Conservation (phyloP, 1,140 invertebrate genomes). For the Pararge aegeria region DNA sequence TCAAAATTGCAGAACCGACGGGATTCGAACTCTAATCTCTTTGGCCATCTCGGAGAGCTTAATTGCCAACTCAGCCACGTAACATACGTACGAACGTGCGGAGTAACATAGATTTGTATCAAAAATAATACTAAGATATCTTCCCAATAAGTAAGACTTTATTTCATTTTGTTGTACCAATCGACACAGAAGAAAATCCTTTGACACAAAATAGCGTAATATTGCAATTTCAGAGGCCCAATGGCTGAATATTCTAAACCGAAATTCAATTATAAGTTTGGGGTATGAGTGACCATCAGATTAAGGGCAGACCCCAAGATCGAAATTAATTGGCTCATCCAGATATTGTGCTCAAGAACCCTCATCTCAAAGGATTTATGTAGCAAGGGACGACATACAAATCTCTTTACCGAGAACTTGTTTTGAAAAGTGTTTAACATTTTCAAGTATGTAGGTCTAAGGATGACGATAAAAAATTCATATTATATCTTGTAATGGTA, state of each 20-base stretch:
- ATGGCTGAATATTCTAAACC: constrained; percentile 65
- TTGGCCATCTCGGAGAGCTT: no score
- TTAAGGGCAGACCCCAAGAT: constrained; percentile 68
- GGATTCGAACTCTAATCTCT: no score
- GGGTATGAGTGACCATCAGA: constrained; percentile 76
- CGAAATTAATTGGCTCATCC: constrained; percentile 76
- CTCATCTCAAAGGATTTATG: constrained; percentile 72
- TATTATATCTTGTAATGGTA: no score
- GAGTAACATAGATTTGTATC: no score
- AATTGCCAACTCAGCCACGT: no score
- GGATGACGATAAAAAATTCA: no score
- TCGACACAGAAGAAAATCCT: constrained; percentile 17
- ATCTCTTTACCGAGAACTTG: constrained; percentile 33
- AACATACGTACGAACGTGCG: no score
- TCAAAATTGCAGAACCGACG: no score
- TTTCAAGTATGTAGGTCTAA: not conserved
- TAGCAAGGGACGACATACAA: constrained; percentile 42
- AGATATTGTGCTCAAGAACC: constrained; percentile 68
- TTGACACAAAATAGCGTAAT: constrained; percentile 37
- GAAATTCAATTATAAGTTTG: constrained; percentile 78
- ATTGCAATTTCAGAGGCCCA: constrained; percentile 44
- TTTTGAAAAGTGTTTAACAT: constrained; percentile 19
- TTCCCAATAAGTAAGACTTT: no score
- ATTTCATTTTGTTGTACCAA: no score
- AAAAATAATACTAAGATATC: no score